These are phyloP conservation scores for Actinopyga echinites DNA, from an alignment of 53 echinoderm and acorn worm species.

Conservation along the genomic window DNA sequence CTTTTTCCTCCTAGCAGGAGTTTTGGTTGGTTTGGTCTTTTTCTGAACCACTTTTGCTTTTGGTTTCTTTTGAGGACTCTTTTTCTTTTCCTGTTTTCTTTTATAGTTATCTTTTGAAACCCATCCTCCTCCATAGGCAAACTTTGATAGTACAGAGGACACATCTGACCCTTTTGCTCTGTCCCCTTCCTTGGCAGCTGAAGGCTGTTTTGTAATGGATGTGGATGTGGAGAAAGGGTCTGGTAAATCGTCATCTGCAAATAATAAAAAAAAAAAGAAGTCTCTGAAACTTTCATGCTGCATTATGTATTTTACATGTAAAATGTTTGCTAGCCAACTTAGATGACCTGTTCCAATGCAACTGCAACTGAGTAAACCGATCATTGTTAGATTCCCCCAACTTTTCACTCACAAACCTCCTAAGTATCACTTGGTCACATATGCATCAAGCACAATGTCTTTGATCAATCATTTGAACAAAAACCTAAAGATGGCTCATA, in stretches of 20 bases:
- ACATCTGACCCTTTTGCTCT: neutral
- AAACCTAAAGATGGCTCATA: too few species aligned
- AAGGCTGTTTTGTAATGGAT: neutral
- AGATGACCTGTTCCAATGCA: too few species aligned
- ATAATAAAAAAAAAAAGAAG: neutral
- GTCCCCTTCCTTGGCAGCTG: neutral
- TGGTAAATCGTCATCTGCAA: conserved; percentile 5
- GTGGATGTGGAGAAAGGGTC: conserved; percentile 2
- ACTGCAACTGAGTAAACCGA: too few species aligned
- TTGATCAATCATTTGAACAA: too few species aligned
- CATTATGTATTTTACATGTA: too few species aligned
- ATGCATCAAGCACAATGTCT: too few species aligned
- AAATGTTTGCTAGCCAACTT: too few species aligned
- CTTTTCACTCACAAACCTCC: too few species aligned
- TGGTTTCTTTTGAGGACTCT: neutral
- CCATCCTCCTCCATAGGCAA: conserved; percentile 27
- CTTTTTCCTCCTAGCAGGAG: neutral
- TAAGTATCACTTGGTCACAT: too few species aligned
- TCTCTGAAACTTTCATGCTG: too few species aligned
- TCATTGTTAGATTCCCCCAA: too few species aligned
- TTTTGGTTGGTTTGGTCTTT: neutral
- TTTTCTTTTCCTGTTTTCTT: neutral
- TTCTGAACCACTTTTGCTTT: neutral
- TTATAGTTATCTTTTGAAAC: conserved; percentile 10
- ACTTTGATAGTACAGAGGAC: neutral